Percentiles rank a stretch among this genome's conserved stretches.
phyloP scores from a whole-genome alignment of 2,888 invertebrate genomes.

The Diplolepis rosae region DNA sequence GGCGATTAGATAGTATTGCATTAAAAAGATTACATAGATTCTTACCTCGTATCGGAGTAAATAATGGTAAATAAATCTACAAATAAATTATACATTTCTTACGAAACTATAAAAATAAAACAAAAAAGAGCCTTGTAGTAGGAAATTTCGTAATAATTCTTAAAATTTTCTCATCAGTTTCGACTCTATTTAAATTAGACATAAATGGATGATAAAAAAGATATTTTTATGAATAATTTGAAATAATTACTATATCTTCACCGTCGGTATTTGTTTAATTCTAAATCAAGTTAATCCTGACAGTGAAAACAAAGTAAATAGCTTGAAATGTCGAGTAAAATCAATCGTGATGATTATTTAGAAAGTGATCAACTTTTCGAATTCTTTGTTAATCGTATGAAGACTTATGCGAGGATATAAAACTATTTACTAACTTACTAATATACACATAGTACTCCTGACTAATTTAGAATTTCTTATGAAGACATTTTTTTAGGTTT shows the following conservation, averaged over 20 bases:
- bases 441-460: conserved; percentile 8
- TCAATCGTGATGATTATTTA: neutral
- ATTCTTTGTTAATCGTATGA: conserved; percentile 1
- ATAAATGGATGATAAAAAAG: neutral
- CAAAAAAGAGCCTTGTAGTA: neutral
- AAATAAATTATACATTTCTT: too few species aligned
- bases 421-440: conserved; percentile 26
- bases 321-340: too few species aligned
- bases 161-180: neutral
- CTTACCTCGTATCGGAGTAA: neutral
- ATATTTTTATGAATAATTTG: neutral
- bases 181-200: neutral
- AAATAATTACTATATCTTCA: too few species aligned
- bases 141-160: too few species aligned
- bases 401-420: conserved; percentile 26
- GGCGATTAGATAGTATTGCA: conserved; percentile 16
- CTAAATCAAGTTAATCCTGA: too few species aligned
- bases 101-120: too few species aligned
- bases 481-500: neutral
- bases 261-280: too few species aligned
- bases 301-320: too few species aligned
- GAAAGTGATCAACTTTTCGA: neutral
- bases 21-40: conserved; percentile 10
- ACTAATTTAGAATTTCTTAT: conserved; percentile 11
- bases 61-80: neutral